These are phyloP conservation scores for Magallana gigas DNA, from an alignment of 1,140 invertebrate species.

Conservation along the genomic window DNA sequence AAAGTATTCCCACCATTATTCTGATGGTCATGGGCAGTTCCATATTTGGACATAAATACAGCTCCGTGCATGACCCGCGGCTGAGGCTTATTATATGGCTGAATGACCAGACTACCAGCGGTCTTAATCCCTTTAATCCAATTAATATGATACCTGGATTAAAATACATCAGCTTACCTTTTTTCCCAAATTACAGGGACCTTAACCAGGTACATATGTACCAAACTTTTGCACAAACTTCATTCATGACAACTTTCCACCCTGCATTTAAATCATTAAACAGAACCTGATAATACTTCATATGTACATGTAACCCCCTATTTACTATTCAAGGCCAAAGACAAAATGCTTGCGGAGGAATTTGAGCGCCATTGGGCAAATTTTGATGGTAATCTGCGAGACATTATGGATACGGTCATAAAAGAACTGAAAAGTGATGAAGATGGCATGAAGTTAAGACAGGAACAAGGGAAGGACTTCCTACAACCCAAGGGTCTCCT, in stretches of 20 bases:
- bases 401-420: conserved; percentile 1
- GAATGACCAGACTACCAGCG: conserved; percentile 1
- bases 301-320: not conserved
- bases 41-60: conserved; percentile 23
- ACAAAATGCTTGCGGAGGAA: not conserved
- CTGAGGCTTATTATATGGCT: not conserved
- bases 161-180: conserved; percentile 10
- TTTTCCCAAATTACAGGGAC: not conserved
- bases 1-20: not conserved
- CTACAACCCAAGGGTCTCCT: conserved; percentile 35
- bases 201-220: conserved; percentile 13
- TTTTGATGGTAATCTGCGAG: not conserved
- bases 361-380: not conserved
- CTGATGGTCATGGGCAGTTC: not conserved
- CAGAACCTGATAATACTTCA: too few species aligned
- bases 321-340: not conserved
- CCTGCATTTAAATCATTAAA: too few species aligned
- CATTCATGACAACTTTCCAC: too few species aligned
- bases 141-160: conserved; percentile 32
- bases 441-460: not conserved
- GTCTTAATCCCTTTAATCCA: conserved; percentile 7
- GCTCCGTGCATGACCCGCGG: not conserved
- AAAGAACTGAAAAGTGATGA: not conserved
- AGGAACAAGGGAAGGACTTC: not conserved
- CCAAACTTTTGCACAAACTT: too few species aligned